phyloP scores from a whole-genome alignment of 1,140 invertebrate genomes.

The Phymastichus coffea region DNA sequence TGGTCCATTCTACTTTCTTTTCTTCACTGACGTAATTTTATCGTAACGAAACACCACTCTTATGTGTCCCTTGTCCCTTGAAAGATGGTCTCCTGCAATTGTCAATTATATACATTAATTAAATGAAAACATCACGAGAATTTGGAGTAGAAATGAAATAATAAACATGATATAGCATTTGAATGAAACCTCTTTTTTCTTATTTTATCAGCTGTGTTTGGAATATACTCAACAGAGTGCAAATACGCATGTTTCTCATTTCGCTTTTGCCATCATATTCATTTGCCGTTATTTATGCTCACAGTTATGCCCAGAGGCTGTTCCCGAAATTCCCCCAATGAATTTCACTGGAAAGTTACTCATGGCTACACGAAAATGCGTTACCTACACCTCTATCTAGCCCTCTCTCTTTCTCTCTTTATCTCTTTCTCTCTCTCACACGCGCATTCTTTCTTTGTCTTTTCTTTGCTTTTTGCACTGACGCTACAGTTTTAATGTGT shows the following conservation, averaged over 20 bases:
- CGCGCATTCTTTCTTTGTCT: neutral
- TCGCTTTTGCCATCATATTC: constrained; percentile 9
- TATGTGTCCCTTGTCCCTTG: too few species aligned
- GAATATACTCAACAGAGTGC: neutral
- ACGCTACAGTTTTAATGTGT: too few species aligned
- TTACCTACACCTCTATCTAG: neutral
- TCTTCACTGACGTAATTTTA: too few species aligned
- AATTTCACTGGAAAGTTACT: constrained; percentile 16
- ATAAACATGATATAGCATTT: too few species aligned
- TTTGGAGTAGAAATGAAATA: too few species aligned
- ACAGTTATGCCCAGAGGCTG: constrained; percentile 11
- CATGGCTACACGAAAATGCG: constrained; percentile 5
- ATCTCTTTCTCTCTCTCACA: neutral
- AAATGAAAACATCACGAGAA: too few species aligned
- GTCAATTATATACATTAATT: too few species aligned
- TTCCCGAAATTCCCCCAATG: constrained; percentile 15
- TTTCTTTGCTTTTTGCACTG: too few species aligned
- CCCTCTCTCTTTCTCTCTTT: neutral
- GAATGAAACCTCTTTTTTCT: too few species aligned
- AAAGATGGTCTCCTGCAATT: too few species aligned
- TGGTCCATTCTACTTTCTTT: too few species aligned
- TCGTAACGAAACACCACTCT: too few species aligned
- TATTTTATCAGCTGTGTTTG: neutral
- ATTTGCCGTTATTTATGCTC: constrained; percentile 14
- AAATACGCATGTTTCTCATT: constrained; percentile 5